Evolutionary conservation across 1,140 invertebrate genomes (phyloP).

Genomic region (Drosophila chauvacae): DNA sequence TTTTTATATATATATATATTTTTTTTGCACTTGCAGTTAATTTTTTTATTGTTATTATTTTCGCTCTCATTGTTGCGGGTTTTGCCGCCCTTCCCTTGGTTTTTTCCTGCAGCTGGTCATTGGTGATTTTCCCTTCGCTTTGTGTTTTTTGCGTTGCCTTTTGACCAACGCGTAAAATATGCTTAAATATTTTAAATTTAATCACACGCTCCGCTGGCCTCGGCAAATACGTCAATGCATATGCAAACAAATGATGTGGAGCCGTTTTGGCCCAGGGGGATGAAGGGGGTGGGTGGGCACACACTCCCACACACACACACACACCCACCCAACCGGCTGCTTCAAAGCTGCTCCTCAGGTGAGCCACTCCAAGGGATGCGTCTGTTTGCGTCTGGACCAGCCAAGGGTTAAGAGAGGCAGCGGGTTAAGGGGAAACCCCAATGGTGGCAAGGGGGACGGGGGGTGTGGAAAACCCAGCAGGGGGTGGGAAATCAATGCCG

Average conservation of each 20-base stretch:
- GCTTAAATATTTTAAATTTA: constrained; percentile 83
- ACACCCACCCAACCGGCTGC: neutral
- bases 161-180: constrained; percentile 82
- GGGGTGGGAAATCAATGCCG: constrained; percentile 18
- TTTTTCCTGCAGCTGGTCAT: constrained; percentile 48
- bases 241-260: constrained; percentile 76
- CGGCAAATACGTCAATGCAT: constrained; percentile 80
- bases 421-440: neutral
- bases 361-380: constrained; percentile 21
- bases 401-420: constrained; percentile 8
- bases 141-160: constrained; percentile 9
- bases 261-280: constrained; percentile 9
- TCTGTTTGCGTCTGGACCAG: constrained; percentile 33
- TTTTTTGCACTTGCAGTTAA: constrained; percentile 70
- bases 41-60: constrained; percentile 81
- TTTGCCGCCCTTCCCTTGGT: constrained; percentile 9
- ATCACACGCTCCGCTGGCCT: constrained; percentile 78
- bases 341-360: constrained; percentile 9
- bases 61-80: constrained; percentile 71
- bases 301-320: neutral
- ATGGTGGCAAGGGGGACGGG: neutral
- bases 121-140: constrained; percentile 24
- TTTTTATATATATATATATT: constrained; percentile 1
- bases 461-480: neutral
- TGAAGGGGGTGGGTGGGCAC: neutral